These are phyloP conservation scores for Cyprinella venusta DNA, from an alignment of 2,797 vertebrate genomes.

Conservation along the genomic window DNA sequence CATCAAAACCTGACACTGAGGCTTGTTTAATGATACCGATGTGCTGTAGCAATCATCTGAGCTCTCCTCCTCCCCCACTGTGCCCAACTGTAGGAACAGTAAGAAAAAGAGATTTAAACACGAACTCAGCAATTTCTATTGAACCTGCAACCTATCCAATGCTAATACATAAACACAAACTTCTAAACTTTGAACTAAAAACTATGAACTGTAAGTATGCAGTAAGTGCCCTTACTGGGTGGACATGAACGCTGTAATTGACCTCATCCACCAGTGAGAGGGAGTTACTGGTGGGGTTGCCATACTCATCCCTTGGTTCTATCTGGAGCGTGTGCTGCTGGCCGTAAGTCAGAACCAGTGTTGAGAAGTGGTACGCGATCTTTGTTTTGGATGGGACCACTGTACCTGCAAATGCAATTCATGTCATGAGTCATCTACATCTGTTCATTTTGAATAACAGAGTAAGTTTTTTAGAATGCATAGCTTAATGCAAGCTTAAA, in stretches of 20 bases:
- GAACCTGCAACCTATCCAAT: not conserved
- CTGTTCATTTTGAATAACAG: conserved; percentile 11
- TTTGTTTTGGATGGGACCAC: conserved; percentile 98
- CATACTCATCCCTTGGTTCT: conserved; percentile 95
- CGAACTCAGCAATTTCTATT: not conserved
- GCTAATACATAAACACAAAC: not conserved
- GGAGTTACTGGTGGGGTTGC: conserved; percentile 96
- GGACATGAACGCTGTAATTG: conserved; percentile 89
- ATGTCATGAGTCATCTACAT: not conserved
- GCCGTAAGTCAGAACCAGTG: conserved; percentile 91
- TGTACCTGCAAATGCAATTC: conserved; percentile 79
- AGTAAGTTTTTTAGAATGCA: not conserved
- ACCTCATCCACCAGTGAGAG: conserved; percentile 88
- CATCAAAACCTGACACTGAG: conserved; percentile 91
- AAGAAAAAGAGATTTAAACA: not conserved
- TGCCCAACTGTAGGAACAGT: conserved; percentile 82
- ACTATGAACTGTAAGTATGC: not conserved
- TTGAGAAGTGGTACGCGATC: conserved; percentile 97
- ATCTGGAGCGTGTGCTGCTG: conserved; percentile 95
- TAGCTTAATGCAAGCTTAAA: not conserved
- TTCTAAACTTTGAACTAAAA: not conserved
- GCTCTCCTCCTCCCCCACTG: conserved; percentile 88
- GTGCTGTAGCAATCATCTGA: conserved; percentile 86
- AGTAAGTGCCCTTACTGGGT: conserved; percentile 81
- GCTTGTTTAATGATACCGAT: conserved; percentile 88